Percentiles rank a stretch among this genome's conserved stretches.
These are phyloP conservation scores for Tenrec ecaudatus DNA, from an alignment of 2,113 vertebrate genomes.

Conservation along the genomic window DNA sequence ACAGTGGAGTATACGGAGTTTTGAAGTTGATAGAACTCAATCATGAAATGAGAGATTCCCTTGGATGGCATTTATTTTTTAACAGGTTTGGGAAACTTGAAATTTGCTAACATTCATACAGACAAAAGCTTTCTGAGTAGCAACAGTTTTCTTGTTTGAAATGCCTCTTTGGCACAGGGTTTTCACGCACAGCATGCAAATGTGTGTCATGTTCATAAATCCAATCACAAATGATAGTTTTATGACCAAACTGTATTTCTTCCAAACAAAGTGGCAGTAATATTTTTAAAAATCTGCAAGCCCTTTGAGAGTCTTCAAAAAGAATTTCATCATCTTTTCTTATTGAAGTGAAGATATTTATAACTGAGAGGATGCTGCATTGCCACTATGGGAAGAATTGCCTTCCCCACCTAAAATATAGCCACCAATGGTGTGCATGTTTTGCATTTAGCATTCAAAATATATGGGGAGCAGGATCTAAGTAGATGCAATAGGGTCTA, in stretches of 20 bases:
- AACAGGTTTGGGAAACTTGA: slow-evolving; percentile 20
- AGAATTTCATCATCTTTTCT: slow-evolving; percentile 85
- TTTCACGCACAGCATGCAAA: slow-evolving; percentile 81
- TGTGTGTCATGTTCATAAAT: slow-evolving; percentile 81
- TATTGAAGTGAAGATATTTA: slow-evolving; percentile 85
- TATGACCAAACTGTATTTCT: slow-evolving; percentile 84
- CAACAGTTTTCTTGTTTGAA: slow-evolving; percentile 69
- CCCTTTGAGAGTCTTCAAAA: slow-evolving; percentile 85
- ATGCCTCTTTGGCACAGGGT: slow-evolving; percentile 60
- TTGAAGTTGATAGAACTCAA: neutral
- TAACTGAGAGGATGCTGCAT: slow-evolving; percentile 78
- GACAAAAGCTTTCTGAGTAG: slow-evolving; percentile 53
- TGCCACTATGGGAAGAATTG: slow-evolving; percentile 82
- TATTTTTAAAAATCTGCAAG: slow-evolving; percentile 86
- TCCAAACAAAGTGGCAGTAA: slow-evolving; percentile 84
- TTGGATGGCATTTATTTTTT: slow-evolving; percentile 46
- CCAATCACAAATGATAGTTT: slow-evolving; percentile 82
- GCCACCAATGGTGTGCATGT: slow-evolving; percentile 80
- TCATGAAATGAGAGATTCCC: neutral
- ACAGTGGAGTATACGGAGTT: slow-evolving; percentile 1
- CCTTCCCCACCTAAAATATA: slow-evolving; percentile 82
- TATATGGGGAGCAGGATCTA: slow-evolving; percentile 80
- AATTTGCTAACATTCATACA: slow-evolving; percentile 39
- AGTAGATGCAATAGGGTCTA: slow-evolving; percentile 82
- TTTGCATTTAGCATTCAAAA: slow-evolving; percentile 84